phyloP scores from a whole-genome alignment of 2,888 invertebrate genomes.

The Agrilus mali region DNA sequence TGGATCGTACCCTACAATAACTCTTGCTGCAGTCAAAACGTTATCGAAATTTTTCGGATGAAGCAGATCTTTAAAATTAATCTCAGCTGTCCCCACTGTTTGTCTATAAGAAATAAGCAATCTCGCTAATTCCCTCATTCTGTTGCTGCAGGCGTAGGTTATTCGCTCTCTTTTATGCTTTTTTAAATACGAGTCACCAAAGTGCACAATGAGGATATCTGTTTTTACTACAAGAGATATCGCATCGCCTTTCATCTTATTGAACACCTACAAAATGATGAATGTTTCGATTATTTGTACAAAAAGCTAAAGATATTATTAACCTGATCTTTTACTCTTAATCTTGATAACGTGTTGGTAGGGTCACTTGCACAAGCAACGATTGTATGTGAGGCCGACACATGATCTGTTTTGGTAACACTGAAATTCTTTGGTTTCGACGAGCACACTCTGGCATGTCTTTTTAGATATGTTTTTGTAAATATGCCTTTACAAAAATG shows the following conservation, averaged over 20 bases:
- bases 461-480: background rate
- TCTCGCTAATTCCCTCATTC: constrained; percentile 10
- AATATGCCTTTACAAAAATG: constrained; percentile 3
- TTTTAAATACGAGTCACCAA: too few relatives aligned
- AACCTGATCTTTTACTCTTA: constrained; percentile 2
- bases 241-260: constrained; percentile 13
- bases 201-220: too few relatives aligned
- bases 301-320: too few relatives aligned
- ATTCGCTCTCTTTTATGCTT: constrained; percentile 13
- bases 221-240: constrained; percentile 14
- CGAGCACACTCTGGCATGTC: background rate
- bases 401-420: background rate
- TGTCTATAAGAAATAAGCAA: constrained; percentile 6
- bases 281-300: constrained; percentile 1
- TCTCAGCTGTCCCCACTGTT: constrained; percentile 5
- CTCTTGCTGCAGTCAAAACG: constrained; percentile 7
- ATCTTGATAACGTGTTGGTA: background rate
- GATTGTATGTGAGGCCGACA: constrained; percentile 1
- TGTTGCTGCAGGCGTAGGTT: constrained; percentile 6
- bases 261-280: constrained; percentile 13
- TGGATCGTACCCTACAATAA: constrained; percentile 11
- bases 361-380: constrained; percentile 1
- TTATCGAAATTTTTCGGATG: constrained; percentile 15
- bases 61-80: constrained; percentile 11
- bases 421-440: background rate